Evolutionary conservation across 2,113 vertebrate genomes (phyloP).

Genomic region (Limanda limanda): DNA sequence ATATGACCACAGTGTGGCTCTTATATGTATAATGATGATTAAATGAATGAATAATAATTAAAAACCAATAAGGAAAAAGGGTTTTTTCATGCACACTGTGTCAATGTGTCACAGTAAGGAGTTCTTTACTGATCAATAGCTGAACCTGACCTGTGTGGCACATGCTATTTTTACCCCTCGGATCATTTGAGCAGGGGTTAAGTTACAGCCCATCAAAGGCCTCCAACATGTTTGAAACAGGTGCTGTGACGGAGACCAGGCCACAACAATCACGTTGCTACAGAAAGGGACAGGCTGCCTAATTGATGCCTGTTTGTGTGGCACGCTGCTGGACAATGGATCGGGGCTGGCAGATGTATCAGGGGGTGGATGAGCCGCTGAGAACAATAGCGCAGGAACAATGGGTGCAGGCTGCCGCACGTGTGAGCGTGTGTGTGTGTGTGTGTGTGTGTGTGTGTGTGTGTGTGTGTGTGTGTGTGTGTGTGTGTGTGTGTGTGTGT

Average conservation of each 20-base stretch:
- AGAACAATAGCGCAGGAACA: conserved; percentile 72
- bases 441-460: conserved; percentile 14
- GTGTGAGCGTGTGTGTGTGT: conserved; percentile 20
- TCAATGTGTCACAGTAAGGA: conserved; percentile 1
- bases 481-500: conserved; percentile 33
- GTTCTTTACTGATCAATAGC: conserved; percentile 48
- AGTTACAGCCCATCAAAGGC: conserved; percentile 74
- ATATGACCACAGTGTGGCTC: neutral
- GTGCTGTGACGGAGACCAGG: conserved; percentile 73
- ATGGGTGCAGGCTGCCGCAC: conserved; percentile 40
- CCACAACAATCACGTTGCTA: conserved; percentile 72
- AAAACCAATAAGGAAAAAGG: neutral
- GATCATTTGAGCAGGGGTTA: conserved; percentile 71
- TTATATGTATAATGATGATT: neutral
- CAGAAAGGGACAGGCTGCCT: conserved; percentile 68
- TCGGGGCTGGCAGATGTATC: conserved; percentile 74
- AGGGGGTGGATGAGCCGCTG: conserved; percentile 47
- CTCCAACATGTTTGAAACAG: conserved; percentile 77
- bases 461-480: conserved; percentile 17
- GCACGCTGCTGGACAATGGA: conserved; percentile 74
- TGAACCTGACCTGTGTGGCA: conserved; percentile 42
- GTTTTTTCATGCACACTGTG: neutral
- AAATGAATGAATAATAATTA: neutral
- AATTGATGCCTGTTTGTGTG: conserved; percentile 78
- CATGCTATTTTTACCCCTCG: conserved; percentile 69